A percentile compares a stretch with the other conserved stretches of the same genome.
Evolutionary conservation across 2,113 vertebrate genomes (phyloP).

Genomic region (Solea solea): DNA sequence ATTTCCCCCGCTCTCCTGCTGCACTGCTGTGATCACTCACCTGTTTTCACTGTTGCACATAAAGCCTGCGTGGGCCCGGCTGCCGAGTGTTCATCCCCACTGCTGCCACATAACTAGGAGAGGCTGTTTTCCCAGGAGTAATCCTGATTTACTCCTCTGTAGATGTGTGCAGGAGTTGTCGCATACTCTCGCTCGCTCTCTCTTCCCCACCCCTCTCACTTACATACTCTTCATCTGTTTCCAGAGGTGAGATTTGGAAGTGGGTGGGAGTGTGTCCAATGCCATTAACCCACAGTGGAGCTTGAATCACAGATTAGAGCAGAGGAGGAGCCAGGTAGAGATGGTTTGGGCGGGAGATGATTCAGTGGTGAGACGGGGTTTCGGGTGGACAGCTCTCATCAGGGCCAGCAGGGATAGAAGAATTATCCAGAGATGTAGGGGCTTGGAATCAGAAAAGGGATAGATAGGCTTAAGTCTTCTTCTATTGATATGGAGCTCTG

Average conservation of each 20-base stretch:
- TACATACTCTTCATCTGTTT: conserved; percentile 67
- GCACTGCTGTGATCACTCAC: conserved; percentile 59
- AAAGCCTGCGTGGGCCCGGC: conserved; percentile 61
- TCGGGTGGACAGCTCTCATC: conserved; percentile 65
- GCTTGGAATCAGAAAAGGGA: conserved; percentile 62
- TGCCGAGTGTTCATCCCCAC: conserved; percentile 48
- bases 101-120: conserved; percentile 47
- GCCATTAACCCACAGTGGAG: conserved; percentile 77
- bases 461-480: conserved; percentile 64
- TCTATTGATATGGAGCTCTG: conserved; percentile 66
- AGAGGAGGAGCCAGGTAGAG: conserved; percentile 52
- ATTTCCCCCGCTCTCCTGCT: conserved; percentile 10
- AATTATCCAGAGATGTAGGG: conserved; percentile 62
- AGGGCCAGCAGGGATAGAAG: conserved; percentile 59
- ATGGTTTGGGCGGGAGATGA: conserved; percentile 67
- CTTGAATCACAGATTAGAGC: conserved; percentile 70
- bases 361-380: conserved; percentile 56
- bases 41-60: conserved; percentile 56
- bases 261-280: conserved; percentile 79
- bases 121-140: conserved; percentile 66
- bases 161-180: conserved; percentile 45
- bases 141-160: conserved; percentile 70
- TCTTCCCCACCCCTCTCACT: conserved; percentile 64
- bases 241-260: conserved; percentile 68
- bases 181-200: conserved; percentile 26